Evolutionary conservation across 2,797 vertebrate species (phyloP), one percentile per base, ranked within the genome.

Genomic region (Cossypha polioptera): DNA sequence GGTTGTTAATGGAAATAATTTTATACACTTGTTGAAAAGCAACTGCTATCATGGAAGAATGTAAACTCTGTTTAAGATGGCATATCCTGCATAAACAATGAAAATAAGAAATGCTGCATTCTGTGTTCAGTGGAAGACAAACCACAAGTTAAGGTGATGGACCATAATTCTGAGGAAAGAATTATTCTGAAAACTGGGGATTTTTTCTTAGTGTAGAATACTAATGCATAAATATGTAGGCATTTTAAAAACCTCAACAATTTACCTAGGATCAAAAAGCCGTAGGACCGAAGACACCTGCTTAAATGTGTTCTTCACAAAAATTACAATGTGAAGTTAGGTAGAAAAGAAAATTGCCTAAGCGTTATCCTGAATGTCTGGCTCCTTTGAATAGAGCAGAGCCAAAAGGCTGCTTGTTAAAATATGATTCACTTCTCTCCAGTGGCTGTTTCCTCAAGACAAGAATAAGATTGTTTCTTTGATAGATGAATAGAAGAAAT

Each of bases 351-450:
- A 81, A 79, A 67, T 51, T 0, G 0, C 5, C 1, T 0, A 2
- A 62, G 9, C 12, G 3, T 42, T 68, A 11, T 9, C 11, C 36
- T 57, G 50, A 61, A 51, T 1, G 0, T 57, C 5, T 35, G 42
- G 13, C 55, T 87, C 2, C 36, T 69, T 76, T 40, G 57, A 85
- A 25, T 40, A 57, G 0, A 6, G 29, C 14, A 38, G 50, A 74
- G 35, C 66, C 61, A 67, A 72, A 92, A 88, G 22, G 11, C 81
- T 76, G 53, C 35, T 73, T 69, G 54, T 66, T 68, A 54, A 77
- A 43, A 26, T 4, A 38, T 4, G 7, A 54, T 76, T 76, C 45
- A 35, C 12, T 77, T 58, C 77, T 88, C 73, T 72, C 20, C 63
- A 42, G 55, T 40, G 54, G 28, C 57, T 87, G 11, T 92, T 63